Evolutionary conservation across 2,888 invertebrate genomes (phyloP), one percentile per base, ranked within the genome.

Genomic region (Calephelis perditalis): DNA sequence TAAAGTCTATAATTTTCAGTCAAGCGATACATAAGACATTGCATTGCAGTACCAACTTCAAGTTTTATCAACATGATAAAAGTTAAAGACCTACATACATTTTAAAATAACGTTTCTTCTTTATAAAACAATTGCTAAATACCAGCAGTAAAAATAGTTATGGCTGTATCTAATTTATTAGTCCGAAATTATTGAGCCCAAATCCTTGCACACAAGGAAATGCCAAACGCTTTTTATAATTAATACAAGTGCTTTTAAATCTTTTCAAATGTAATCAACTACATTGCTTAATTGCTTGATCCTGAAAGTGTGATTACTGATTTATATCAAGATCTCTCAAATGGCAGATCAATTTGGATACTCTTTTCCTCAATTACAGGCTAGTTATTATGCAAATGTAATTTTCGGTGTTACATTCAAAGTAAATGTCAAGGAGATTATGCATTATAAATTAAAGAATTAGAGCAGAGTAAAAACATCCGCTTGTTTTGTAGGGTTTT

Each of bases 321-420:
- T 26, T 49, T 49, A 49, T 26, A 49, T 49, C 49, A 49, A 26
- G 26, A 49, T 49, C 49, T 26, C 35, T 49, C 49, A 49, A 49
- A 49, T 35, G 49, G 10, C 49, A 49, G 26, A 49, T 49, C 49
- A 26, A 49, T 9, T 49, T 26, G 15, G 5, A 6, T 40, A 49
- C 26, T 35, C 15, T 49, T 49, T 49, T 49, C 49, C 49, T 49
- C 49, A 49, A 49, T 49, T 49, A 49, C 10, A 26, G 15, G 7
- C 40, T 49, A 49, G 15, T 49, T 49, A 49, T 26, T 26, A 26
- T 15, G 1, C 49, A 15, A 49, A 49, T 49, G 49, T 10, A 6
- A 35, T 49, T 49, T 40, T 9, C 5, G 26, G 49, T 49, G 26
- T 26, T 49, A 12, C 26, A 49, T 15, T 49, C 26, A 6, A 35